These are phyloP conservation scores for Salmo trutta DNA, from an alignment of 2,797 vertebrate species.

Conservation along the genomic window DNA sequence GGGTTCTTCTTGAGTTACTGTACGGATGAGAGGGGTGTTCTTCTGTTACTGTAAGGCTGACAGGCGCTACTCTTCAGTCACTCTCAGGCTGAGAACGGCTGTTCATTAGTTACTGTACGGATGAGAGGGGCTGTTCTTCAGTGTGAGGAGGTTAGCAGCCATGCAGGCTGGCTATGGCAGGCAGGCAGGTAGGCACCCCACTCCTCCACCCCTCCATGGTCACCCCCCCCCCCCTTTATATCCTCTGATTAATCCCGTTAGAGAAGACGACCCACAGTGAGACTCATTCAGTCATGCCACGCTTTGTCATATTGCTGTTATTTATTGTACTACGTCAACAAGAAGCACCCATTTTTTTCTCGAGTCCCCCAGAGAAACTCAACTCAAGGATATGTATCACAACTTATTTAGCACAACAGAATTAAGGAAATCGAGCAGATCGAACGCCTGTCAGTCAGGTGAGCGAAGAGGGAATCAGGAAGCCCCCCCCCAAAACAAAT, in stretches of 20 bases:
- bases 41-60: too few species aligned
- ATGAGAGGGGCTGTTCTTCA: neutral
- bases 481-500: neutral
- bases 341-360: neutral
- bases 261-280: neutral
- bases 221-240: slow-evolving; percentile 49
- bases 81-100: too few species aligned
- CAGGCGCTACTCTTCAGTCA: too few species aligned
- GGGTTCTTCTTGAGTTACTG: too few species aligned
- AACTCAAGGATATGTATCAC: neutral
- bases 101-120: neutral
- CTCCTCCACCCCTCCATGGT: slow-evolving; percentile 13
- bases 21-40: too few species aligned
- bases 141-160: neutral
- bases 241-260: slow-evolving; percentile 55
- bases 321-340: slow-evolving; percentile 15
- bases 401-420: neutral
- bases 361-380: neutral
- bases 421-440: neutral
- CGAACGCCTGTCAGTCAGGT: neutral
- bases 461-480: neutral
- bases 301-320: slow-evolving; percentile 16
- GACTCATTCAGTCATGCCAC: neutral
- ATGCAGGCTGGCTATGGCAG: neutral
- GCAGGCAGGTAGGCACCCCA: slow-evolving; percentile 36